Percentiles rank a stretch among this genome's conserved stretches.
These are phyloP conservation scores for Clavelina lepadiformis DNA, from an alignment of 23 tunicate genomes.

Conservation along the genomic window DNA sequence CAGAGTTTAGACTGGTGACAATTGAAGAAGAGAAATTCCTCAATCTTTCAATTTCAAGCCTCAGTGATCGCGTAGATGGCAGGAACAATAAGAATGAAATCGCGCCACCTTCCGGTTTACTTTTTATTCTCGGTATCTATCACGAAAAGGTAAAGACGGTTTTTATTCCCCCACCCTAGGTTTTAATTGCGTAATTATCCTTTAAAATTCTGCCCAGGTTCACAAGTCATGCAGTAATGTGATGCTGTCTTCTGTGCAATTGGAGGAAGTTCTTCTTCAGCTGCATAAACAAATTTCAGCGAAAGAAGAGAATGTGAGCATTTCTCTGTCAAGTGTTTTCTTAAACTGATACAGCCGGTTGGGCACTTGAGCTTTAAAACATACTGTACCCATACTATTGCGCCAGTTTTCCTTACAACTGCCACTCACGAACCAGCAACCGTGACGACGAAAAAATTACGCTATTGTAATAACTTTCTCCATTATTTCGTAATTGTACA, in stretches of 20 bases:
- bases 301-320: slow-evolving; percentile 38
- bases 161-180: neutral
- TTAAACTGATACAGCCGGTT: too few relatives aligned
- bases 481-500: too few relatives aligned
- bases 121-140: neutral
- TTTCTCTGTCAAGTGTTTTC: too few relatives aligned
- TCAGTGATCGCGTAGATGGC: slow-evolving; percentile 14
- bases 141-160: slow-evolving; percentile 2
- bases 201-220: neutral
- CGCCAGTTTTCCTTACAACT: too few relatives aligned
- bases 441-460: too few relatives aligned
- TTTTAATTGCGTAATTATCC: too few relatives aligned
- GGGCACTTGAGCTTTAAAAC: too few relatives aligned
- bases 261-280: slow-evolving; percentile 10
- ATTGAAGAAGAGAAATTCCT: slow-evolving; percentile 39
- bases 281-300: slow-evolving; percentile 16
- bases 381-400: too few relatives aligned
- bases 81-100: neutral
- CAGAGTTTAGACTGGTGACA: slow-evolving; percentile 36
- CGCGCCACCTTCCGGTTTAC: neutral
- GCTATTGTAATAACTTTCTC: too few relatives aligned
- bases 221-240: slow-evolving; percentile 3
- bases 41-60: slow-evolving; percentile 16
- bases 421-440: too few relatives aligned
- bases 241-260: neutral